Evolutionary conservation across 2,888 invertebrate species (phyloP).

Genomic region (Ferrisia virgata): DNA sequence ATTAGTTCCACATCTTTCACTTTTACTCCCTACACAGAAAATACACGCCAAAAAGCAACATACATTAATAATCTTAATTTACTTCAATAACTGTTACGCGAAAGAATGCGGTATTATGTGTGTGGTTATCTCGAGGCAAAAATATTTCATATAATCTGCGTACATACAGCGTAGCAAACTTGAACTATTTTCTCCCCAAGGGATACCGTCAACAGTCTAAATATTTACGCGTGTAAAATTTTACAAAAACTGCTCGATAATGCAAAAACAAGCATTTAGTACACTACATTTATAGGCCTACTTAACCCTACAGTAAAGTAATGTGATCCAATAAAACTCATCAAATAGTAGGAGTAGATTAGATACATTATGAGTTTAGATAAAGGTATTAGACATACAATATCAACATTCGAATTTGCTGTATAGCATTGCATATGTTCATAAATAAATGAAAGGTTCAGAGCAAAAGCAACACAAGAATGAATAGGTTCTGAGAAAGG

Average conservation of each 20-base stretch:
- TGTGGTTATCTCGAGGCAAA: neutral
- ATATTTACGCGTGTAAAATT: slow-evolving; percentile 25
- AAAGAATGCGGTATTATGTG: slow-evolving; percentile 16
- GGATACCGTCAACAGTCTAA: neutral
- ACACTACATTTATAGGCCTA: neutral
- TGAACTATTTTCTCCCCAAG: neutral
- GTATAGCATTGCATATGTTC: too few relatives aligned
- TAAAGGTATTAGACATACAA: neutral
- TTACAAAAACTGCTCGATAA: neutral
- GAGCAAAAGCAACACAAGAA: too few relatives aligned
- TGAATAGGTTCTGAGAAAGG: too few relatives aligned
- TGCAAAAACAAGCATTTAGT: neutral
- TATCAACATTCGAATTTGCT: neutral
- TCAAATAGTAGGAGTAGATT: neutral
- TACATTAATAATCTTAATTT: slow-evolving; percentile 3
- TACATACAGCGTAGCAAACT: neutral
- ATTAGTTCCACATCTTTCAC: neutral
- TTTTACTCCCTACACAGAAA: too few relatives aligned
- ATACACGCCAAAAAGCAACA: neutral
- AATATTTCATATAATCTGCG: neutral
- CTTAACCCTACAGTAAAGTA: neutral
- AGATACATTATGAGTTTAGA: too few relatives aligned
- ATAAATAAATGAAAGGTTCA: too few relatives aligned
- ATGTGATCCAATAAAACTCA: neutral
- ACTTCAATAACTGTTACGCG: neutral